A percentile compares a stretch with the other conserved stretches of the same genome.
Evolutionary conservation across 2,113 vertebrate genomes (phyloP).

Genomic region (Pedionomus torquatus): DNA sequence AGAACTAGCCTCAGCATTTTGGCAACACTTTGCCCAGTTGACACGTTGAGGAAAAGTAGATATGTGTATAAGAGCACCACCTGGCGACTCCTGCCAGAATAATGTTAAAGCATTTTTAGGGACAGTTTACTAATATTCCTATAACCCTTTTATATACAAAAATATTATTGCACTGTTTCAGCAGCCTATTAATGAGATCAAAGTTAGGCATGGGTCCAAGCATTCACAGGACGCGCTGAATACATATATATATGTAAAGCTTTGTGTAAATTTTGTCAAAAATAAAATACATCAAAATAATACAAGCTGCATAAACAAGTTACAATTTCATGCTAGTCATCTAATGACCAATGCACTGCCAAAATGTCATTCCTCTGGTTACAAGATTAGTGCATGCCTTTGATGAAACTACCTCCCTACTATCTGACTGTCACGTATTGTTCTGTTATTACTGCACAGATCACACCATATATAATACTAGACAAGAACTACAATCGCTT

Average conservation of each 20-base stretch:
- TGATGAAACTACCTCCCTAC: background rate
- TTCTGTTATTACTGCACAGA: background rate
- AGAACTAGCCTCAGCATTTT: background rate
- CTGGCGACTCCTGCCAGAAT: conserved; percentile 12
- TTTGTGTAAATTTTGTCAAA: background rate
- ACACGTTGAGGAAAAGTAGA: background rate
- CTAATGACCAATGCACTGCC: background rate
- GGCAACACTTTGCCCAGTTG: background rate
- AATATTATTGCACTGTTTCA: background rate
- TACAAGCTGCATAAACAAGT: background rate
- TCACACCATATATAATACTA: background rate
- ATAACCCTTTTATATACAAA: background rate
- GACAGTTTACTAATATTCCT: background rate
- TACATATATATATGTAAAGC: background rate
- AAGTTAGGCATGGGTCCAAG: background rate
- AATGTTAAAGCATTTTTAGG: background rate
- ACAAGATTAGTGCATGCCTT: background rate
- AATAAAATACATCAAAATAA: background rate
- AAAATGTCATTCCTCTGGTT: background rate
- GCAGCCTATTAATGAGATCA: background rate
- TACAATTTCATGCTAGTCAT: background rate
- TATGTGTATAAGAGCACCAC: conserved; percentile 30
- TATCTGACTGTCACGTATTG: background rate
- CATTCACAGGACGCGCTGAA: background rate
- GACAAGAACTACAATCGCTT: background rate